Evolutionary conservation across 2,797 vertebrate species (phyloP).

Genomic region (Gastrophryne carolinensis): DNA sequence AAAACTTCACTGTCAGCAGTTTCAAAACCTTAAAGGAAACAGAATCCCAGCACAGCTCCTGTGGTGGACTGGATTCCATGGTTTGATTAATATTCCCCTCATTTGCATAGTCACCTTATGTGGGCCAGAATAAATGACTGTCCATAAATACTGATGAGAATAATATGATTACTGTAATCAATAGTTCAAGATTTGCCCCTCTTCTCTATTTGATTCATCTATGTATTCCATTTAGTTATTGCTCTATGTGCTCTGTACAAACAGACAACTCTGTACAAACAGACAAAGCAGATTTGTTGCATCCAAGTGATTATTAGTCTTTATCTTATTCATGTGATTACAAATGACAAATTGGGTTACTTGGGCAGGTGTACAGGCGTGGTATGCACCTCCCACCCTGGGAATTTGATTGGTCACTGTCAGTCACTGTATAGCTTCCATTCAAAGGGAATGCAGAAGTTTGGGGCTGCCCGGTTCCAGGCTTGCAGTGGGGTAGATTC

Average conservation of each 20-base stretch:
- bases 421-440: too few relatives aligned
- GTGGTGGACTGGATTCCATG: neutral
- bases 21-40: neutral
- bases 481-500: too few relatives aligned
- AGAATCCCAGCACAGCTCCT: neutral
- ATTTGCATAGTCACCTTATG: constrained; percentile 27
- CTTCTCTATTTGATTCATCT: neutral
- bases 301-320: neutral
- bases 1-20: neutral
- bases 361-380: too few relatives aligned
- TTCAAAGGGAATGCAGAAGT: too few relatives aligned
- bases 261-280: neutral
- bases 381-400: too few relatives aligned
- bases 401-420: too few relatives aligned
- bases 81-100: constrained; percentile 27
- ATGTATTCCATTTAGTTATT: neutral
- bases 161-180: constrained; percentile 43
- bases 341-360: too few relatives aligned
- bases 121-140: constrained; percentile 7
- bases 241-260: too few relatives aligned
- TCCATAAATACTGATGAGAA: constrained; percentile 30
- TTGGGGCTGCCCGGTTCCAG: too few relatives aligned
- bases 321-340: too few relatives aligned
- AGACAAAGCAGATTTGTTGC: neutral
- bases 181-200: constrained; percentile 22